Percentiles rank a stretch among this genome's conserved stretches.
Evolutionary conservation across 2,797 vertebrate genomes (phyloP).

Genomic region (Crocodylus rhombifer): DNA sequence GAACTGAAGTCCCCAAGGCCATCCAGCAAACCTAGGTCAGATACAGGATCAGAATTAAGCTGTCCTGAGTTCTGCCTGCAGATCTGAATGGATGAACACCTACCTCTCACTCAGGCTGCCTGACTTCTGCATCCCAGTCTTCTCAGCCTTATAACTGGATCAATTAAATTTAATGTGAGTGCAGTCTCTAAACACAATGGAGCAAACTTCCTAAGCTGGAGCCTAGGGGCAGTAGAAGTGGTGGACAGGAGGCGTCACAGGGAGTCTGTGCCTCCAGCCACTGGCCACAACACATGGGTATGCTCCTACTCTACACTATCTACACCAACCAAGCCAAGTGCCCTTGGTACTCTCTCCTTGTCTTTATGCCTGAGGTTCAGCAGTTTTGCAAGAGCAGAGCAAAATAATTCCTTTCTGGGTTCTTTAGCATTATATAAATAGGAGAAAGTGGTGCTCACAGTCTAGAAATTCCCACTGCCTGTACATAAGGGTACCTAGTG

Average conservation of each 20-base stretch:
- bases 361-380: not conserved
- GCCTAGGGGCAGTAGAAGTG: not conserved
- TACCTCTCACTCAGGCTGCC: not conserved
- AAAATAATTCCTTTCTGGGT: not conserved
- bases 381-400: no score
- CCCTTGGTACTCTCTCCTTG: not conserved
- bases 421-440: not conserved
- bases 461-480: not conserved
- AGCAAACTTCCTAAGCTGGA: not conserved
- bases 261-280: not conserved
- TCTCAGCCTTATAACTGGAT: not conserved
- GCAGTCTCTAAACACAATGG: not conserved
- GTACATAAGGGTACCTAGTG: not conserved
- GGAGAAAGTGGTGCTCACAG: not conserved
- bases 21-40: not conserved
- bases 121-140: not conserved
- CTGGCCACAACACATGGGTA: not conserved
- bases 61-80: not conserved
- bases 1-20: not conserved
- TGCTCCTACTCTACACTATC: not conserved
- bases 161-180: fast-evolving
- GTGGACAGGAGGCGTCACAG: not conserved
- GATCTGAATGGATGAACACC: not conserved
- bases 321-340: not conserved
- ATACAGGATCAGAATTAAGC: not conserved